A percentile compares a stretch with the other conserved stretches of the same genome.
Conservation (phyloP, 2,113 vertebrate genomes). For the Pithys albifrons region DNA sequence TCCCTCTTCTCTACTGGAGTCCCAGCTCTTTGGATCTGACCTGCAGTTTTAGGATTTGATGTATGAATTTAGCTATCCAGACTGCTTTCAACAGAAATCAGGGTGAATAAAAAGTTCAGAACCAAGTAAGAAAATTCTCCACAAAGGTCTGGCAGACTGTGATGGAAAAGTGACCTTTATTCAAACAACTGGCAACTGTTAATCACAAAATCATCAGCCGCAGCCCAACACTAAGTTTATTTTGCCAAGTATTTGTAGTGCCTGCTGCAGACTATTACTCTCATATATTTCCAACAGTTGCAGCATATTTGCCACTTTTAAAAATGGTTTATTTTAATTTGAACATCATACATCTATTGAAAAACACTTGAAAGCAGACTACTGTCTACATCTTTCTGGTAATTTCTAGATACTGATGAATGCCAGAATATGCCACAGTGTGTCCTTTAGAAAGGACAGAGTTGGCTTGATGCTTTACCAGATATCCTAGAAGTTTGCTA, state of each 20-base stretch:
- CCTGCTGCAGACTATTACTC: background rate
- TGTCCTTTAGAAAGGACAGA: background rate
- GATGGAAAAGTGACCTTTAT: background rate
- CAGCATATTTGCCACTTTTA: background rate
- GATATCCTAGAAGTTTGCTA: background rate
- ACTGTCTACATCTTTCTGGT: background rate
- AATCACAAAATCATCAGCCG: background rate
- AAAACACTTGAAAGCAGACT: background rate
- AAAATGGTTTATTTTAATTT: background rate
- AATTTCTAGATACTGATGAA: background rate
- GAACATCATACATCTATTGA: background rate
- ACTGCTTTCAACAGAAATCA: background rate
- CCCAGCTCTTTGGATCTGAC: background rate
- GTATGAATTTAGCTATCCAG: background rate
- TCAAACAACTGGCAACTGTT: background rate
- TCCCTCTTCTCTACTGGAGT: background rate
- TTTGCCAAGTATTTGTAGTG: conserved; percentile 6
- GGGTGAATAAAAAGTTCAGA: background rate
- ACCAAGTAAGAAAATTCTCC: background rate
- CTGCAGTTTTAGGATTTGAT: background rate
- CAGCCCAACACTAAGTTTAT: background rate
- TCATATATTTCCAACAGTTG: background rate
- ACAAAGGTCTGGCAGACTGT: background rate
- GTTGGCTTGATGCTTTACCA: background rate
- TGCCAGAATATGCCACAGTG: background rate